A percentile compares a stretch with the other conserved stretches of the same genome.
Conservation (phyloP, 1,140 invertebrate species). For the Lordiphosa collinella region DNA sequence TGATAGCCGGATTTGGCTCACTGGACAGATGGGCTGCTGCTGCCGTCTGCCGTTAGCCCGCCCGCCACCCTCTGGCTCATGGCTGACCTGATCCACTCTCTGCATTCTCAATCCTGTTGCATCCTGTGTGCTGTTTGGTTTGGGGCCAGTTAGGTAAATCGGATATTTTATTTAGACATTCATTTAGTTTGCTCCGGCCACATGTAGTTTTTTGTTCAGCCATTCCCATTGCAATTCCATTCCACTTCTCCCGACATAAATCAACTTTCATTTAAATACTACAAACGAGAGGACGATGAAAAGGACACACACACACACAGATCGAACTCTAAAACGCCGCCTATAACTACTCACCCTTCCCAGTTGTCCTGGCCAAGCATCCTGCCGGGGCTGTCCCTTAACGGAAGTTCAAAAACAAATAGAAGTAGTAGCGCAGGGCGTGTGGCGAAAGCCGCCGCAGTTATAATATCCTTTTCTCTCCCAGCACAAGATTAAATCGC, state of each 20-base stretch:
- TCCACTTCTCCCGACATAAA: constrained; percentile 41
- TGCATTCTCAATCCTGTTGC: constrained; percentile 50
- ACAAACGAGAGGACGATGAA: not conserved
- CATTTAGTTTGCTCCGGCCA: constrained; percentile 42
- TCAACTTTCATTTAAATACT: constrained; percentile 71
- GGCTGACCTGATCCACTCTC: not conserved
- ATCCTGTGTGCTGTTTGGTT: constrained; percentile 12
- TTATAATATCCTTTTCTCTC: constrained; percentile 5
- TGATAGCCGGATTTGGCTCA: constrained; percentile 31
- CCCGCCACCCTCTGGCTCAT: not conserved
- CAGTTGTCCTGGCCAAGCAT: constrained; percentile 8
- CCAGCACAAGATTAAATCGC: constrained; percentile 28
- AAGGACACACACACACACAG: not conserved
- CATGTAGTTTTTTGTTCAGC: constrained; percentile 58
- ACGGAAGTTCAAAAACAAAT: constrained; percentile 9
- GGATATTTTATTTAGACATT: constrained; percentile 61
- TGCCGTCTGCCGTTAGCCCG: constrained; percentile 9
- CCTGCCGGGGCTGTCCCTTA: constrained; percentile 23
- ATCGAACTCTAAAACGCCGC: constrained; percentile 27
- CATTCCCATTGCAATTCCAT: constrained; percentile 63
- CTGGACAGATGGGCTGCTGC: constrained; percentile 21
- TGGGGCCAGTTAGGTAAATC: constrained; percentile 40
- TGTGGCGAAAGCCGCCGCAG: not conserved
- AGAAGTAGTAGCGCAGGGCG: not conserved
- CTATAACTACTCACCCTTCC: not conserved